These are phyloP conservation scores for Lates japonicus DNA, from an alignment of 2,797 vertebrate genomes.

Conservation along the genomic window DNA sequence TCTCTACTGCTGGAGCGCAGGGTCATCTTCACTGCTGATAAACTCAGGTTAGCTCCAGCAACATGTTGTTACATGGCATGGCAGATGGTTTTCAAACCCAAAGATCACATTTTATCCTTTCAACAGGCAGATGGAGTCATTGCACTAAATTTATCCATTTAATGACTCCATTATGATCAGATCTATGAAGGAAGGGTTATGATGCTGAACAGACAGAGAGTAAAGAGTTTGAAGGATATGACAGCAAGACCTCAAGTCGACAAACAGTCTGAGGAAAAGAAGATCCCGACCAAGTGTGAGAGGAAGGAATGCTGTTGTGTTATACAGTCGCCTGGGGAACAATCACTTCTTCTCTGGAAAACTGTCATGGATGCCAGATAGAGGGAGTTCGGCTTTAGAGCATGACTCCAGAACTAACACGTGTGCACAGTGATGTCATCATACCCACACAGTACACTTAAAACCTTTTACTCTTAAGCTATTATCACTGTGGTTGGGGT, in stretches of 20 bases:
- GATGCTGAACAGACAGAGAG: constrained; percentile 11
- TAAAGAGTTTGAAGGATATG: constrained; percentile 25
- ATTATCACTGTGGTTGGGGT: constrained; percentile 12
- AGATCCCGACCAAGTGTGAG: constrained; percentile 59
- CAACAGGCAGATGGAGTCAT: not conserved
- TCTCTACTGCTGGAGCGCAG: constrained; percentile 96
- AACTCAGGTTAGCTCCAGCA: constrained; percentile 90
- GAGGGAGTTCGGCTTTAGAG: constrained; percentile 47
- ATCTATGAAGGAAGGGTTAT: not conserved
- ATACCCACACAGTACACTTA: constrained; percentile 24
- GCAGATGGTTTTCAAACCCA: not conserved
- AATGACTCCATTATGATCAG: not conserved
- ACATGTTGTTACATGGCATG: not conserved
- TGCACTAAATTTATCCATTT: not conserved
- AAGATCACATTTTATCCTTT: not conserved
- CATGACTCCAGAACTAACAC: constrained; percentile 50
- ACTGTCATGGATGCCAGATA: constrained; percentile 73
- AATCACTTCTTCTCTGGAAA: constrained; percentile 80
- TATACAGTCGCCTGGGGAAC: constrained; percentile 81
- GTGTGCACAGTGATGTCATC: constrained; percentile 57
- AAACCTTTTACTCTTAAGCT: constrained; percentile 27
- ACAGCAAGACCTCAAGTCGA: constrained; percentile 42
- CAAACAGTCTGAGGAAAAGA: constrained; percentile 48
- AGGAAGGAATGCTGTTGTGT: constrained; percentile 86
- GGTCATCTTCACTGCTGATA: constrained; percentile 97